Percentiles rank a stretch among this genome's conserved stretches.
Conservation (phyloP, 2,797 vertebrate genomes). For the Dryobates pubescens region DNA sequence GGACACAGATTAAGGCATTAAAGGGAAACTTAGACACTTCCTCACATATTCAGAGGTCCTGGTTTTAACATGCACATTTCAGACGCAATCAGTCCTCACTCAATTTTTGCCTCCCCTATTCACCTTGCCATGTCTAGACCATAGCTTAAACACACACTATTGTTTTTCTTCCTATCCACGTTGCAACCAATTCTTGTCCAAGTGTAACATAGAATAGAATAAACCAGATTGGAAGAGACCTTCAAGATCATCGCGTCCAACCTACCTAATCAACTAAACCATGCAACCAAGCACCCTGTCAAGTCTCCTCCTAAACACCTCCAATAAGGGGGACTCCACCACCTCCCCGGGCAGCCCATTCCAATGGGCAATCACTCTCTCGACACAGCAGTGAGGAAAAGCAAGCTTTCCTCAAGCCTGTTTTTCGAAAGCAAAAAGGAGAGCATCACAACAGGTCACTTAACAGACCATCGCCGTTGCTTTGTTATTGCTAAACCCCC, state of each 20-base stretch:
- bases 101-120: neutral
- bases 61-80: neutral
- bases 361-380: too few species aligned
- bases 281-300: too few species aligned
- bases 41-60: neutral
- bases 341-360: too few species aligned
- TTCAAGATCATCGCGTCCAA: too few species aligned
- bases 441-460: neutral
- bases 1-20: neutral
- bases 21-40: neutral
- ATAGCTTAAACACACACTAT: neutral
- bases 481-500: neutral
- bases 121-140: neutral
- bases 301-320: too few species aligned
- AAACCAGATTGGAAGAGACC: too few species aligned
- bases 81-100: neutral
- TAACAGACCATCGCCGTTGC: neutral
- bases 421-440: neutral
- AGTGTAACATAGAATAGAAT: neutral
- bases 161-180: neutral
- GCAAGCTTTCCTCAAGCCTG: neutral
- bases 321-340: too few species aligned
- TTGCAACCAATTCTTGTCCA: neutral
- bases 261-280: too few species aligned
- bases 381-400: neutral